Base-by-base conservation (phyloP, 2,113 vertebrate genomes). In the Isichthys henryi region DNA sequence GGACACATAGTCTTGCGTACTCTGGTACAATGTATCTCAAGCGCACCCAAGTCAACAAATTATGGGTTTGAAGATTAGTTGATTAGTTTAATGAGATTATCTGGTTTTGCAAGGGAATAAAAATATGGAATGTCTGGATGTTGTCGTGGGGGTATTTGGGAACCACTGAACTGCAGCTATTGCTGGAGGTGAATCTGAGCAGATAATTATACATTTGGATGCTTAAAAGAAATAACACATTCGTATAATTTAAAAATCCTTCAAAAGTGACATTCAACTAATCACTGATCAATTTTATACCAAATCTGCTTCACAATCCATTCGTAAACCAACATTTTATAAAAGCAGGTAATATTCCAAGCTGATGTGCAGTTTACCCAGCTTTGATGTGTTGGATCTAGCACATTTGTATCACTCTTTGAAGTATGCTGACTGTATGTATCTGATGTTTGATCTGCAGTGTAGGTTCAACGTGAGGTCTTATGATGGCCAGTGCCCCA, bases 391-490 rank as follows among this genome's bases (percentile, higher is more conserved):
- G 74, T 80, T 0, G 15, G 35, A 43, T 80, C 35, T 17, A 2
- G 35, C 39, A 39, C 1, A 39, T 39, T 39, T 39, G 39, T 39
- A 39, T 39, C 1, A 39, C 35, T 19, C 31, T 27, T 45, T 46
- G 45, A 23, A 48, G 82, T 1, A 9, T 48, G 85, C 85, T 56
- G 49, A 52, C 6, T 53, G 53, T 58, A 31, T 21, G 23, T 90
- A 52, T 80, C 45, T 49, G 52, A 2, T 50, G 92, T 94, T 21
- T 92, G 19, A 84, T 92, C 93, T 92, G 45, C 93, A 99, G 98
- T 96, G 96, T 92, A 95, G 93, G 91, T 98, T 97, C 91, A 96
- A 94, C 66, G 92, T 93, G 46, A 93, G 0, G 0, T 98, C 97
- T 2, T n/a, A 91, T 0, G 97, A 98, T 50, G 83, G 93, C 13